A percentile compares a stretch with the other conserved stretches of the same genome.
Conservation (phyloP, 2,797 vertebrate genomes). For the Octomys mimax region DNA sequence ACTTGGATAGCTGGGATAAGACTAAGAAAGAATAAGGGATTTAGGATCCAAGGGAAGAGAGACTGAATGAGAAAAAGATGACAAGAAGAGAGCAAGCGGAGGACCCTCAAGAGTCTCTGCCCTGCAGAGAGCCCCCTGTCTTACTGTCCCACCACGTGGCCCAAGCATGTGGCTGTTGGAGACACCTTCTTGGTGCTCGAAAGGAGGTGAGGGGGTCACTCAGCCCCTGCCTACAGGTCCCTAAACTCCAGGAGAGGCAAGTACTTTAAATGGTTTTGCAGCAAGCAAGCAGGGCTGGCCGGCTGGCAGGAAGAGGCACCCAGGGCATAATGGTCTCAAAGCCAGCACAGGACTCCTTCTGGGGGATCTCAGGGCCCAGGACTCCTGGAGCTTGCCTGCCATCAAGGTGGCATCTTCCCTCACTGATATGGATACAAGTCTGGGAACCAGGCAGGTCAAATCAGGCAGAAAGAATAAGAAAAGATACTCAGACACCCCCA, state of each 20-base stretch:
- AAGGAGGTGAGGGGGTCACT: background rate
- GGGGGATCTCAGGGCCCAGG: background rate
- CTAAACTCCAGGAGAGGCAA: rapidly evolving
- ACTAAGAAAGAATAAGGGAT: background rate
- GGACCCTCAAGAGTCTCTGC: background rate
- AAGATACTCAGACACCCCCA: background rate
- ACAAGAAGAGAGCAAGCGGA: background rate
- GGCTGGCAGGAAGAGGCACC: background rate
- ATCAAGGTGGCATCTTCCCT: background rate
- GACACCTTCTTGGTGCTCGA: rapidly evolving
- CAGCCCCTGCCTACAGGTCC: background rate
- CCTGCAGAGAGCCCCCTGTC: background rate
- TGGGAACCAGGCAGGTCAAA: background rate
- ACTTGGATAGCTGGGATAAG: background rate
- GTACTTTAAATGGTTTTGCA: background rate
- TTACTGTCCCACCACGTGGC: background rate
- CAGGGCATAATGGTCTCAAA: background rate
- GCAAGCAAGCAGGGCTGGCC: background rate
- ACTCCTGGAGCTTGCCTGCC: background rate
- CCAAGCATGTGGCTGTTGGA: background rate
- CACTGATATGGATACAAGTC: background rate
- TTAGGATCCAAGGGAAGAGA: background rate
- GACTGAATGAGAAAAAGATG: background rate
- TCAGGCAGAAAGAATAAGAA: background rate
- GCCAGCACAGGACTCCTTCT: background rate